Conservation (phyloP, 2,797 vertebrate species). For the Cygnus olor region DNA sequence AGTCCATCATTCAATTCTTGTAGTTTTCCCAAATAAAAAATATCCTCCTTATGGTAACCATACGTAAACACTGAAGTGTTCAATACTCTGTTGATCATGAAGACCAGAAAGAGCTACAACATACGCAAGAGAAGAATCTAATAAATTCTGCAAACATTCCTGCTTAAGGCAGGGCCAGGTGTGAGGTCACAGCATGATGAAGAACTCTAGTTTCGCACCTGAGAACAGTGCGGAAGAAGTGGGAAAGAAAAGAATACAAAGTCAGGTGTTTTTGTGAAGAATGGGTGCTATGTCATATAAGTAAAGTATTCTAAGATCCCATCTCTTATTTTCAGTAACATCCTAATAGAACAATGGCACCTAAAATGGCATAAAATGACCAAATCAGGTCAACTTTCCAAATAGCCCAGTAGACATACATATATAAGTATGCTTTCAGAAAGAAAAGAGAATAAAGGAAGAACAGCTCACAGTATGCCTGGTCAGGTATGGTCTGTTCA, state of each 20-base stretch:
- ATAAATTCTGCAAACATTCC: background rate
- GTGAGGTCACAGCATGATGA: background rate
- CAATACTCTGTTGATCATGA: background rate
- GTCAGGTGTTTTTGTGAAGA: background rate
- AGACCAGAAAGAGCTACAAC: background rate
- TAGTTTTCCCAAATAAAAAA: background rate
- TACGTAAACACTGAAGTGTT: background rate
- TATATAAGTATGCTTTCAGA: background rate
- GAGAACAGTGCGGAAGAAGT: background rate
- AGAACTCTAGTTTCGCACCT: background rate
- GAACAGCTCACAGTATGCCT: background rate
- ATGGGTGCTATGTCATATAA: background rate
- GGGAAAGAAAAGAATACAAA: background rate
- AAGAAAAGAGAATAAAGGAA: background rate
- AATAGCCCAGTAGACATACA: background rate
- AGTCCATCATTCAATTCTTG: background rate
- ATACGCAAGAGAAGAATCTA: background rate
- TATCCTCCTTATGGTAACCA: background rate
- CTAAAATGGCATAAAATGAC: background rate
- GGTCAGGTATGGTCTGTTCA: background rate
- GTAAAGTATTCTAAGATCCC: background rate
- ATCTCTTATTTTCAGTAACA: background rate
- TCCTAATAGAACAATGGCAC: background rate
- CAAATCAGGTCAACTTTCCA: background rate
- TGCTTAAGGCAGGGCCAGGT: background rate